Evolutionary conservation across 1,140 invertebrate genomes (phyloP).

Genomic region (Polypedilum pembai): DNA sequence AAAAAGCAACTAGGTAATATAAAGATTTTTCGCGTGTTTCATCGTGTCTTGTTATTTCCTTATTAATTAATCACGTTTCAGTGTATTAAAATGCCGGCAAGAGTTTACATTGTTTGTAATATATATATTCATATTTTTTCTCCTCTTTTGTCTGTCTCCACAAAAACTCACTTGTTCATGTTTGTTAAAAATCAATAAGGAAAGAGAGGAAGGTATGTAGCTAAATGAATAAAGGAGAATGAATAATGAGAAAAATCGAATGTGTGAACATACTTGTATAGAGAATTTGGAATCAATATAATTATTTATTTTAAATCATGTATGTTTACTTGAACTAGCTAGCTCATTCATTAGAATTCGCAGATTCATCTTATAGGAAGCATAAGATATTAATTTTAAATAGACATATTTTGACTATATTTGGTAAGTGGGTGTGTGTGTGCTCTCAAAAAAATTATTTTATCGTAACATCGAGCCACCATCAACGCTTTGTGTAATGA

Average conservation of each 20-base stretch:
- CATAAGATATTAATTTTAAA: neutral
- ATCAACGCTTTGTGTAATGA: neutral
- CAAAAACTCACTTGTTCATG: neutral
- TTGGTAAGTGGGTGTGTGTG: constrained; percentile 15
- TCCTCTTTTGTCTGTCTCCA: neutral
- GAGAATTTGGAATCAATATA: too few species aligned
- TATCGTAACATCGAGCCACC: neutral
- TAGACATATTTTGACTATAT: constrained; percentile 20
- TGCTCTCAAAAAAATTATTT: neutral
- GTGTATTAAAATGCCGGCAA: neutral
- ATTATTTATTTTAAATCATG: neutral
- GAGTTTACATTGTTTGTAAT: neutral
- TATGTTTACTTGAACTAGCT: neutral
- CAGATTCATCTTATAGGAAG: neutral
- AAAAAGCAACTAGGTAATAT: neutral
- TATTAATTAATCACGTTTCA: constrained; percentile 22
- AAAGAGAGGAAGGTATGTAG: neutral
- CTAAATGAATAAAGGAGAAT: too few species aligned
- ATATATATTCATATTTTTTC: neutral
- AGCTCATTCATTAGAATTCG: neutral
- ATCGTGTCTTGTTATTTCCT: constrained; percentile 24
- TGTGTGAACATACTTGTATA: too few species aligned
- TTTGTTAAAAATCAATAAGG: neutral
- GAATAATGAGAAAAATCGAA: too few species aligned
- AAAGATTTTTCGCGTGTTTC: neutral